Evolutionary conservation across 1,140 invertebrate genomes (phyloP), one percentile per base, ranked within the genome.

Genomic region (Drosophila azteca): DNA sequence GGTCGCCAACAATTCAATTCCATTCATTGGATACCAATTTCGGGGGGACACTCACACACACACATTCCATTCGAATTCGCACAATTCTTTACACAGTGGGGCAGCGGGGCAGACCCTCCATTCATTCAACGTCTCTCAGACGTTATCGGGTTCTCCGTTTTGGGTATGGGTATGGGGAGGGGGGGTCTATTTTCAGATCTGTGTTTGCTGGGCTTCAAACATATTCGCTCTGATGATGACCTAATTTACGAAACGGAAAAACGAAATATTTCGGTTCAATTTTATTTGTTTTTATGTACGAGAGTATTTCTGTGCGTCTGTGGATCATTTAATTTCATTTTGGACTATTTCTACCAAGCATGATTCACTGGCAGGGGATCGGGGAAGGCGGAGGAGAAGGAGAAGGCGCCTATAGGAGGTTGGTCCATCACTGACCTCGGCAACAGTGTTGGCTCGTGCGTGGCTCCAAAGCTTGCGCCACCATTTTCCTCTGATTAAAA

Each of bases 341-440:
- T 57, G 26, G 61, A 20, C 17, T 50, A 50, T 58, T 62, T 71
- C 46, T 35, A 31, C 44, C 24, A 22, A 49, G 29, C 44, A 73
- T 85, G 65, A 85, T 74, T 85, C 81, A 84, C 64, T 51, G 15
- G 15, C 52, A n/a, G n/a, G n/a, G 41, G 11, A 15, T 13, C 13
- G 20, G 2, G 26, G 17, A 15, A 51, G 24, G 29, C 24, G 39
- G 17, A 7, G 31, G 26, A 17, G 9, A 5, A 17, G 15, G 8
- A 26, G 24, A 26, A 26, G 24, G 24, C 4, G n/a, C n/a, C n/a
- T n/a, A n/a, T n/a, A 24, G 22, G 8, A 39, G 49, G 24, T 26
- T 11, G 54, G 44, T 59, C 65, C 54, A 77, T 67, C 68, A 85
- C 81, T 85, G 81, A 85, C 81, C 81, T 85, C 79, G 75, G 58